Conservation (phyloP, 2,113 vertebrate genomes). For the Excalfactoria chinensis region DNA sequence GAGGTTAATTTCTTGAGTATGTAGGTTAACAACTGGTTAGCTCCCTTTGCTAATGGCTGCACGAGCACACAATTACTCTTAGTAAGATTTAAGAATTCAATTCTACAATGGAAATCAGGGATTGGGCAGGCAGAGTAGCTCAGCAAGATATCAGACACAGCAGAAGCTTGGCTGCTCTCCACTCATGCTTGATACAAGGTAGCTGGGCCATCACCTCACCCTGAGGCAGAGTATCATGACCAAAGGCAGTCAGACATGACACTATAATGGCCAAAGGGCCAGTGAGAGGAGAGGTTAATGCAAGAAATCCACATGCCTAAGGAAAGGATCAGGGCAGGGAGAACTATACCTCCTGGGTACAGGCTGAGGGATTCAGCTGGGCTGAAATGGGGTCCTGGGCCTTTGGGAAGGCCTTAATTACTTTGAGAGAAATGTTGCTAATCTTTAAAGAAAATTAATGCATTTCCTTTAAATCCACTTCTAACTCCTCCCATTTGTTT, state of each 20-base stretch:
- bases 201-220: accelerated
- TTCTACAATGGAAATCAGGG: neutral
- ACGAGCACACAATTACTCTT: neutral
- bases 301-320: neutral
- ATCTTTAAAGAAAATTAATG: neutral
- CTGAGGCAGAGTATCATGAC: accelerated
- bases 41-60: neutral
- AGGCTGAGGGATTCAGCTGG: accelerated
- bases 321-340: no score
- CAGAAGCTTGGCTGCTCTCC: neutral
- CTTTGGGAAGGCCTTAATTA: neutral
- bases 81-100: neutral
- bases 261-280: accelerated
- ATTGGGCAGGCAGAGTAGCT: neutral
- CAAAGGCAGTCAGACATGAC: neutral
- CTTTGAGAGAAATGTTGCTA: neutral
- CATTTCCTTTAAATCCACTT: neutral
- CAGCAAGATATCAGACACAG: neutral
- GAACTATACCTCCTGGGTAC: accelerated
- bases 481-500: neutral
- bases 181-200: neutral
- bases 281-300: accelerated
- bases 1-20: neutral
- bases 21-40: neutral
- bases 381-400: neutral